These are phyloP conservation scores for Drosophila yakuba DNA, from an alignment of 1,140 invertebrate species.

Conservation along the genomic window DNA sequence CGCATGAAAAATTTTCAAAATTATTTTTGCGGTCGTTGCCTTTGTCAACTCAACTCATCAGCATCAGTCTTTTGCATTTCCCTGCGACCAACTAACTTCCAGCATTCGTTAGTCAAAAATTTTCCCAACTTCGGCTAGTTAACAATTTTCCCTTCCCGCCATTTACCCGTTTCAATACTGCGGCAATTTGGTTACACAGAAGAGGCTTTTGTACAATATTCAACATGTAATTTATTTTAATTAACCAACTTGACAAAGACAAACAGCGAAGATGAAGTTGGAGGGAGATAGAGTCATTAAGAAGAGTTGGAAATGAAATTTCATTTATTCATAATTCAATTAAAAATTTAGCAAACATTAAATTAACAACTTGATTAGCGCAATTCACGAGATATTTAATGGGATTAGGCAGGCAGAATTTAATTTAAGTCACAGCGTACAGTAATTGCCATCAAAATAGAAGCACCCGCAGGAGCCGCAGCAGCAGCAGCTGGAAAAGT, in stretches of 20 bases:
- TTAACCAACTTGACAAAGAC: conserved; percentile 60
- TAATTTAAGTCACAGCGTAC: conserved; percentile 51
- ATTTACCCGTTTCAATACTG: too few species aligned
- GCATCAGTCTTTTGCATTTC: conserved; percentile 12
- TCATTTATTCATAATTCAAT: conserved; percentile 70
- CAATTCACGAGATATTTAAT: conserved; percentile 75
- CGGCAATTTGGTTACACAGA: conserved; percentile 15
- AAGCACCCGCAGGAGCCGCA: conserved; percentile 24
- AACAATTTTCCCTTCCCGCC: conserved; percentile 15
- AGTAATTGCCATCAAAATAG: conserved; percentile 57
- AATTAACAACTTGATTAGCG: conserved; percentile 72
- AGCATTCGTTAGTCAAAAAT: conserved; percentile 44
- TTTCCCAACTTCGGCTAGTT: conserved; percentile 36
- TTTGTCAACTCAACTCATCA: conserved; percentile 30
- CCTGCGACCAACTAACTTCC: conserved; percentile 22
- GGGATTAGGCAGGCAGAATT: conserved; percentile 63
- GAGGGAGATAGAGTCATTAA: conserved; percentile 2
- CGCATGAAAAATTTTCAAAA: conserved; percentile 8
- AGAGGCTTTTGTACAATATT: conserved; percentile 38
- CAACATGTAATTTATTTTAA: conserved; percentile 67
- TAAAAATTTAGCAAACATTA: conserved; percentile 72
- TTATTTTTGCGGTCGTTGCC: conserved; percentile 24
- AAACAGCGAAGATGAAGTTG: conserved; percentile 36
- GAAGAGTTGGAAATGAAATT: conserved; percentile 30
- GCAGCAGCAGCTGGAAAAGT: conserved; percentile 17